A percentile compares a stretch with the other conserved stretches of the same genome.
Evolutionary conservation across 1,140 invertebrate species (phyloP).

Genomic region (honey bee (Apis mellifera)): DNA sequence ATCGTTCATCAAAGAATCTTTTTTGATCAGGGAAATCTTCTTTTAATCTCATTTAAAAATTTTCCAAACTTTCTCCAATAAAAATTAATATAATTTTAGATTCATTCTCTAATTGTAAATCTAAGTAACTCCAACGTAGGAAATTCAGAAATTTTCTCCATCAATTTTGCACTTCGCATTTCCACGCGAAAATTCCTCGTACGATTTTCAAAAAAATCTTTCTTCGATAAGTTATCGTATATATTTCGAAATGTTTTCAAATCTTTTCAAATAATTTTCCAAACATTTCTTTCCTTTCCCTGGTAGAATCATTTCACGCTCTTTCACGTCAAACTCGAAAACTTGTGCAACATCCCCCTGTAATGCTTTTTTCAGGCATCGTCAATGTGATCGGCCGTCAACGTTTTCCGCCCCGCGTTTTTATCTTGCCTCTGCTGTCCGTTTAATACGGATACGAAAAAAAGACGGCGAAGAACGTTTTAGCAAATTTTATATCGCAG

Average conservation of each 20-base stretch:
- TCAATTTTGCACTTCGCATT: too few species aligned
- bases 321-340: background rate
- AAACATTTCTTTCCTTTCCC: background rate
- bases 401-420: conserved; percentile 48
- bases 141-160: too few species aligned
- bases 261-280: background rate
- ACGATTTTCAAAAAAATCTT: too few species aligned
- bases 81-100: too few species aligned
- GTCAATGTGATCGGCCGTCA: conserved; percentile 48
- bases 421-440: conserved; percentile 41
- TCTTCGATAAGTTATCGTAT: background rate
- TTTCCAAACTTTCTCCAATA: too few species aligned
- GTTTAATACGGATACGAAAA: conserved; percentile 47
- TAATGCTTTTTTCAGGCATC: background rate
- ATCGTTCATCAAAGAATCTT: too few species aligned
- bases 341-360: conserved; percentile 24
- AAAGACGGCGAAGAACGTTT: conserved; percentile 39
- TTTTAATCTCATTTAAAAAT: too few species aligned
- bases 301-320: conserved; percentile 3
- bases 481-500: conserved; percentile 52
- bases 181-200: too few species aligned
- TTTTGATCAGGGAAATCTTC: too few species aligned
- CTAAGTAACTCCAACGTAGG: too few species aligned
- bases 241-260: background rate
- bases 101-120: too few species aligned